phyloP scores from a whole-genome alignment of 2,113 vertebrate genomes.

The Macrotus californicus region DNA sequence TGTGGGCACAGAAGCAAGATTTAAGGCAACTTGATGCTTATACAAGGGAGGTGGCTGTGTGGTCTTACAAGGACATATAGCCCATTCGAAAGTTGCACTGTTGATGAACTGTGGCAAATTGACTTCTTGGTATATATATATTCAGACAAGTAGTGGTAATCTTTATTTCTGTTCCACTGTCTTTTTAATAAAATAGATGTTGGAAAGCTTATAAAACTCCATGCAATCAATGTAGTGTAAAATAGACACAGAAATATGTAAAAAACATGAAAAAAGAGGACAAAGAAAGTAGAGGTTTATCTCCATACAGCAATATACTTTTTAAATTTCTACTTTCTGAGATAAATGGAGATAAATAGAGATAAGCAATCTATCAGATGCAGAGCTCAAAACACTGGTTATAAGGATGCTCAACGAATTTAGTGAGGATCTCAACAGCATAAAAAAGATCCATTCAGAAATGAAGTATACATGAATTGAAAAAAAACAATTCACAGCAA shows the following conservation, averaged over 20 bases:
- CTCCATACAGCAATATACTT: neutral
- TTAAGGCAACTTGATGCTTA: neutral
- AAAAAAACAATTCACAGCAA: too few relatives aligned
- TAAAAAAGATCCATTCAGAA: too few relatives aligned
- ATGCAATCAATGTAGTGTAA: neutral
- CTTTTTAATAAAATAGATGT: neutral
- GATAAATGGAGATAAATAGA: too few relatives aligned
- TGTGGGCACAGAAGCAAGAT: fast-evolving
- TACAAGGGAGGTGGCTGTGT: neutral
- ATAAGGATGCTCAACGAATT: too few relatives aligned
- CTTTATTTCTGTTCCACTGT: neutral
- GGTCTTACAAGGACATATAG: neutral
- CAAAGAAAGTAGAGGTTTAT: neutral
- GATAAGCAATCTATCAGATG: too few relatives aligned
- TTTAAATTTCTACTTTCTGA: neutral
- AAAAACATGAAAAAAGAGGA: neutral
- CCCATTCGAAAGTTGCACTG: neutral
- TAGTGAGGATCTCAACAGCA: too few relatives aligned
- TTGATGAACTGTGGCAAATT: neutral
- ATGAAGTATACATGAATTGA: too few relatives aligned
- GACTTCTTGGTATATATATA: neutral
- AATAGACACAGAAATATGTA: neutral
- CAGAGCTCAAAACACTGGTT: too few relatives aligned
- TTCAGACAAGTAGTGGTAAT: neutral
- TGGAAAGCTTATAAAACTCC: neutral